phyloP scores from a whole-genome alignment of 23 tunicate genomes.

The Aplidium turbinatum region DNA sequence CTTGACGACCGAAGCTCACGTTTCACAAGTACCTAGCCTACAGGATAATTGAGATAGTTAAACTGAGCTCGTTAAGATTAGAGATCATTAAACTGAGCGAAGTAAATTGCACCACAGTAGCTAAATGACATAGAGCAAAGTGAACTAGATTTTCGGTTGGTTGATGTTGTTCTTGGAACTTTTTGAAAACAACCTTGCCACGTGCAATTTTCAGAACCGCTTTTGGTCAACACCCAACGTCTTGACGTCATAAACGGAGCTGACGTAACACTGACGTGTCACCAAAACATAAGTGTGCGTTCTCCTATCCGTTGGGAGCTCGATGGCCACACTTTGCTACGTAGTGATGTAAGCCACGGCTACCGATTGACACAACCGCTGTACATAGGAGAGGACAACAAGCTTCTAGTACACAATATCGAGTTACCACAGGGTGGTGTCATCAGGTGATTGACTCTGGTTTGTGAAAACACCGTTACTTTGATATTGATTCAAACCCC shows the following conservation, averaged over 20 bases:
- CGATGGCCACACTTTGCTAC: slow-evolving; percentile 18
- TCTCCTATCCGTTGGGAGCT: slow-evolving; percentile 49
- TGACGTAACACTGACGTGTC: slow-evolving; percentile 31
- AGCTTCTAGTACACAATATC: slow-evolving; percentile 20
- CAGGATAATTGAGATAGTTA: too few relatives aligned
- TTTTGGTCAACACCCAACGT: slow-evolving; percentile 23
- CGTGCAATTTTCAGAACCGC: neutral
- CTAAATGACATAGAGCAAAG: too few relatives aligned
- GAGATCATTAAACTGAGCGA: too few relatives aligned
- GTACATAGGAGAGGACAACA: slow-evolving; percentile 38
- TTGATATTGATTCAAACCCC: too few relatives aligned
- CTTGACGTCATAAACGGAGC: slow-evolving; percentile 48
- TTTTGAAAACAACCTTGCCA: neutral
- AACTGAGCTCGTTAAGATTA: too few relatives aligned
- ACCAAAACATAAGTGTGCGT: neutral
- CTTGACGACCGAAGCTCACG: too few relatives aligned
- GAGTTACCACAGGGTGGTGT: slow-evolving; percentile 47
- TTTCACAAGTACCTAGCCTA: too few relatives aligned
- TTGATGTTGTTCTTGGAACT: neutral
- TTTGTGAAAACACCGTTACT: too few relatives aligned
- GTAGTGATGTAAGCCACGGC: slow-evolving; percentile 50
- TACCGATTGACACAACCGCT: slow-evolving; percentile 26
- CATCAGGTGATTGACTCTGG: slow-evolving; percentile 24
- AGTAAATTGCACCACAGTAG: too few relatives aligned
- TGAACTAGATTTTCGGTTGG: neutral